Conservation (phyloP, 2,113 vertebrate species). For the Balaenoptera acutorostrata region DNA sequence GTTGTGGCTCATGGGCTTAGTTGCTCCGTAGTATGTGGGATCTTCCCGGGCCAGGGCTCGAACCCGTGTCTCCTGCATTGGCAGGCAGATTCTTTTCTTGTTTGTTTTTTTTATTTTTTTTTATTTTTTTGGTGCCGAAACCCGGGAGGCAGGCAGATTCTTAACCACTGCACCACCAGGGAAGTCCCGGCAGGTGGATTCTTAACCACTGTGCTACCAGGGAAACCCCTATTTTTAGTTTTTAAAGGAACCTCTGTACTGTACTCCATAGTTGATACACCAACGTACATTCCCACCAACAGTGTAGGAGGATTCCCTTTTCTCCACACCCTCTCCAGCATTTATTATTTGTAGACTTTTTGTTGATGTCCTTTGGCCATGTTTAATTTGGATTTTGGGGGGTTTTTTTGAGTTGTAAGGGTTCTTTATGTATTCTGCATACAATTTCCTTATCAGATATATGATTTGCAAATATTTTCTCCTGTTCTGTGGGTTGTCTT, state of each 20-base stretch:
- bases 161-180: too few species aligned
- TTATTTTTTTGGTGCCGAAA: too few species aligned
- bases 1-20: too few species aligned
- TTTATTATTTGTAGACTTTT: not conserved
- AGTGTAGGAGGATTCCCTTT: not conserved
- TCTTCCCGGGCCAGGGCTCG: too few species aligned
- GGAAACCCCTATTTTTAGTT: not conserved
- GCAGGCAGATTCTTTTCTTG: too few species aligned
- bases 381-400: not conserved
- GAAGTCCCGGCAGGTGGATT: too few species aligned
- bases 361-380: not conserved
- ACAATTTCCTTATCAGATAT: not conserved
- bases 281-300: not conserved
- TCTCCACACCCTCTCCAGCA: not conserved
- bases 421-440: not conserved
- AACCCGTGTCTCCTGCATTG: too few species aligned
- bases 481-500: not conserved
- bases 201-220: too few species aligned
- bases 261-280: not conserved
- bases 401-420: not conserved
- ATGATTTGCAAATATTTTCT: not conserved
- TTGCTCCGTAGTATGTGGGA: too few species aligned
- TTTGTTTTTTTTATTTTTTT: too few species aligned
- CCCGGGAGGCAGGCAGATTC: too few species aligned
- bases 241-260: not conserved